Percentiles rank a stretch among this genome's conserved stretches.
These are phyloP conservation scores for Lepidurus arcticus DNA, from an alignment of 1,140 invertebrate species.

Conservation along the genomic window DNA sequence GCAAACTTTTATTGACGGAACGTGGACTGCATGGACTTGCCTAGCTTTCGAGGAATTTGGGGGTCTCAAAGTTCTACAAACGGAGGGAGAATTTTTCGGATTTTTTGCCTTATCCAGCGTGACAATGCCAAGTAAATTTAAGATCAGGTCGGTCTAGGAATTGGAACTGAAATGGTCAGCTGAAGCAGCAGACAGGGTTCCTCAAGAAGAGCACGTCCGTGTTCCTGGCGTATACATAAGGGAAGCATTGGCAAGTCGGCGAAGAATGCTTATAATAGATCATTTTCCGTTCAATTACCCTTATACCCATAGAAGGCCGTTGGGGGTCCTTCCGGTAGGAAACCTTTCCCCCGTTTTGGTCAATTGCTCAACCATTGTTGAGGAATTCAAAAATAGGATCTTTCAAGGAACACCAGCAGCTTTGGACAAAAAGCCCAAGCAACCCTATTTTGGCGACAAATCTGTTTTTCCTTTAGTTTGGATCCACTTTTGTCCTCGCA, in stretches of 20 bases:
- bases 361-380: conserved; percentile 11
- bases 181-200: background rate
- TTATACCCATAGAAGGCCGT: conserved; percentile 12
- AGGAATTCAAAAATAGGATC: background rate
- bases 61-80: no score
- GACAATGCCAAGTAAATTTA: conserved; percentile 13
- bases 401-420: background rate
- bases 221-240: background rate
- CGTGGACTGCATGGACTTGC: conserved; percentile 13
- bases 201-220: background rate
- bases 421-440: background rate
- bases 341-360: background rate
- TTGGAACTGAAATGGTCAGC: background rate
- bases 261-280: conserved; percentile 22
- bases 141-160: background rate
- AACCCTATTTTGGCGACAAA: background rate
- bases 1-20: background rate
- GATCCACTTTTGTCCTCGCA: background rate
- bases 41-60: background rate
- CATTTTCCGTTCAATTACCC: conserved; percentile 19
- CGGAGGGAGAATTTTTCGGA: background rate
- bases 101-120: background rate
- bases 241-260: background rate
- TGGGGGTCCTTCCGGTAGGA: background rate
- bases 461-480: background rate